Base-by-base conservation (phyloP, 2,797 vertebrate genomes). In the Loriculus beryllinus region DNA sequence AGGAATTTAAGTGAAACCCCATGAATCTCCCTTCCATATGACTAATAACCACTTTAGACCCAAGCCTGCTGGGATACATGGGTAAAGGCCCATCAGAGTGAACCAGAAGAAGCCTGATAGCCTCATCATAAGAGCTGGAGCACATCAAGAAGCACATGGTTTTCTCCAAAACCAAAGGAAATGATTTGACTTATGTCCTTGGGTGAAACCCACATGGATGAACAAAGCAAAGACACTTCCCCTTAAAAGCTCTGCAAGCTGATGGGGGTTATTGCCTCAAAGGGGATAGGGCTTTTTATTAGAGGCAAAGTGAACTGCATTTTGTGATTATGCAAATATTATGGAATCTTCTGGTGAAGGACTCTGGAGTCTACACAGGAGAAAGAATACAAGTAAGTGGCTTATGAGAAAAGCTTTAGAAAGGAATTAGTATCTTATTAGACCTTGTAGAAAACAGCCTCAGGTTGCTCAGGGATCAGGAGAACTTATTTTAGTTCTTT, bases 171-270 rank as follows among this genome's bases (percentile, higher is more conserved):
- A 14, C 35, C 5, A 42, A 18, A 54, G 15, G 1, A 56, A 9
- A 67, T 12, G 1, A 1, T 18, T 42, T 31, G 68, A 12, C 47
- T 3, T 5, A 5, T 3, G 5, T 16, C 6, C 7, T 29, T 18
- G 5, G 12, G 20, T 7, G 9, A 69, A 60, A 71, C 10, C 13
- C 45, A 37, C 19, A 22, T 28, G 16, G 42, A 71, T 3, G 1
- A 82, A 5, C 5, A 31, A 35, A 39, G 21, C 22, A 54, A 78
- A 67, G 4, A 3, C 54, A 11, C 2, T 39, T 21, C 39, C 12
- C 8, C 20, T 5, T 13, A 3, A 1, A 47, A 35, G 8, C 13
- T 17, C 28, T 71, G 25, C 35, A 63, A 8, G 9, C 9, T 35
- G 40, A 49, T 26, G 2, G 19, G 9, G 1, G 2, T 14, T 51